Conservation (phyloP, 2,113 vertebrate genomes). For the Neolamprologus variostigma region DNA sequence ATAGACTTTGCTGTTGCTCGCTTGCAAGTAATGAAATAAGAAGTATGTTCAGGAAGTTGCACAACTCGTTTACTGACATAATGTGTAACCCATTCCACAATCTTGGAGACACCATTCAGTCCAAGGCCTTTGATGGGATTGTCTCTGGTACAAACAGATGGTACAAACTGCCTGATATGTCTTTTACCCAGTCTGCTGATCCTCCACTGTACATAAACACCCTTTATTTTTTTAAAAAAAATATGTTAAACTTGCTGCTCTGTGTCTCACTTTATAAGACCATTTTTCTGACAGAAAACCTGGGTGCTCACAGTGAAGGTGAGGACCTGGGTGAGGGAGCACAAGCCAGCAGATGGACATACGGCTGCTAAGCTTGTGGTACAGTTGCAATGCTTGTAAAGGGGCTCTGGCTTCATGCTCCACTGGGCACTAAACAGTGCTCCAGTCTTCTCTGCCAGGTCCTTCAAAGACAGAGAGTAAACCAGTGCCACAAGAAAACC, state of each 20-base stretch:
- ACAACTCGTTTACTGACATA: slow-evolving; percentile 93
- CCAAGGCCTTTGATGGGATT: slow-evolving; percentile 86
- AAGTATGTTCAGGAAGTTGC: slow-evolving; percentile 92
- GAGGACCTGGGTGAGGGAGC: not conserved
- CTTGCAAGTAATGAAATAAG: not conserved
- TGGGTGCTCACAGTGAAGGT: not conserved
- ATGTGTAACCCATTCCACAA: slow-evolving; percentile 98
- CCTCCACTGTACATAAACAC: slow-evolving; percentile 35
- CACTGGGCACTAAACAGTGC: not conserved
- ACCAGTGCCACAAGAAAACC: not conserved
- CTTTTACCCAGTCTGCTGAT: not conserved
- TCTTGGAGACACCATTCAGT: slow-evolving; percentile 89
- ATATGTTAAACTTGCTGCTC: not conserved
- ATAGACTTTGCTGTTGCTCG: not conserved
- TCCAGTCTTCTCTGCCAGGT: not conserved
- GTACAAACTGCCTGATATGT: slow-evolving; percentile 78
- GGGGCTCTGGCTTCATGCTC: not conserved
- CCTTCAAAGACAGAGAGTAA: not conserved
- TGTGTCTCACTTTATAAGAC: not conserved
- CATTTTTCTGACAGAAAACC: not conserved
- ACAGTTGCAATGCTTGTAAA: not conserved
- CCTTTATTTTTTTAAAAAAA: not conserved
- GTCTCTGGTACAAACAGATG: slow-evolving; percentile 82
- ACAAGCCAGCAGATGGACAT: not conserved
- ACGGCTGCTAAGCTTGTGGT: not conserved